These are phyloP conservation scores for Onychomys torridus DNA, from an alignment of 2,797 vertebrate species.

Conservation along the genomic window DNA sequence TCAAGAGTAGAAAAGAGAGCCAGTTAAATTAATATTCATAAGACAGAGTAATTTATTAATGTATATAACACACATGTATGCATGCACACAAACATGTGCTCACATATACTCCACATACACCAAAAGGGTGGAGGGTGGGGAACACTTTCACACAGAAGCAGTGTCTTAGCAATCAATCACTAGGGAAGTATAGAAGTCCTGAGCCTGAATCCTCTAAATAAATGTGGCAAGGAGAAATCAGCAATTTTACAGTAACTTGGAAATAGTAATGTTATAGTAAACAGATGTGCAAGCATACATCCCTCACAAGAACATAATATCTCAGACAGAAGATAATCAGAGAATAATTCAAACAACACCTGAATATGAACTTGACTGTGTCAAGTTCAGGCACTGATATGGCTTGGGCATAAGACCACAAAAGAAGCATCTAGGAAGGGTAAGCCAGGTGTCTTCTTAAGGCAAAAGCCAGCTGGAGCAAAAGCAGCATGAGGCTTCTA, in stretches of 20 bases:
- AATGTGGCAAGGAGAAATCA: not conserved
- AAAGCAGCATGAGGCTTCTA: not conserved
- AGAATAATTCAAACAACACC: not conserved
- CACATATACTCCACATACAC: not conserved
- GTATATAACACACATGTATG: not conserved
- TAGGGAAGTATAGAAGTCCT: slow-evolving; percentile 22
- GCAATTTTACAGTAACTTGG: not conserved
- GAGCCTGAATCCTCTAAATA: not conserved
- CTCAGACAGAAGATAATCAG: not conserved
- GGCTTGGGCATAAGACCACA: not conserved
- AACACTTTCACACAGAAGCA: not conserved
- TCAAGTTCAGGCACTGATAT: not conserved
- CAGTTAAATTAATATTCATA: slow-evolving; percentile 39
- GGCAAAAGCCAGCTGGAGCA: slow-evolving; percentile 4
- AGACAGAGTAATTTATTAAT: slow-evolving; percentile 23
- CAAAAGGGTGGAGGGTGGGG: no score
- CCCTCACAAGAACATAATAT: not conserved
- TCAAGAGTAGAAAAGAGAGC: slow-evolving; percentile 13
- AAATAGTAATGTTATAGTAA: not conserved
- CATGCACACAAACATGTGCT: not conserved
- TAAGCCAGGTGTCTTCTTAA: not conserved
- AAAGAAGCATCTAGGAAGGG: not conserved
- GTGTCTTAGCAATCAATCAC: slow-evolving; percentile 2
- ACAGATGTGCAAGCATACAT: not conserved
- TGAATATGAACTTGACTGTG: not conserved